Evolutionary conservation across 2,888 invertebrate genomes (phyloP), one percentile per base, ranked within the genome.

Genomic region (Ormia ochracea): DNA sequence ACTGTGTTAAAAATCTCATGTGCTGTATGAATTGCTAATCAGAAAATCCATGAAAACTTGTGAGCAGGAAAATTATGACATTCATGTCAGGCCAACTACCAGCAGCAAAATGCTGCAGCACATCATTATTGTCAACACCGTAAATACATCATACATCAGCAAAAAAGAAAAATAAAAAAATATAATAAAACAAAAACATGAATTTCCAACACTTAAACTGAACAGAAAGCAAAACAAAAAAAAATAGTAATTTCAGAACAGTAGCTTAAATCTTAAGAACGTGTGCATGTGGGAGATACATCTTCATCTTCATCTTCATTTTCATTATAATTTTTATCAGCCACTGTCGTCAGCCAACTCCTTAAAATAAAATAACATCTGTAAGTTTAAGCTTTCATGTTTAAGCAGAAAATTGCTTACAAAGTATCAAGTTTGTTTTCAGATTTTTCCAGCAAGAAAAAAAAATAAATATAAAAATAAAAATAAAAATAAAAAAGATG

Each of bases 381-480:
- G 79, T 79, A 70, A 65, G 59, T 65, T 79, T 79, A 52, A 79
- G 52, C 54, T 79, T 79, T 70, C 69, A 66, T 75, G 74, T 75
- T 66, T 4, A 43, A 33, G 4, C 28, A 23, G 12, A 59, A 26
- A 52, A 52, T n/a, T 61, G 12, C 26, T 54, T 48, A 65, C 48
- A 56, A 58, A 58, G 33, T 70, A 50, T 61, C 31, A 70, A 61
- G 61, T 72, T 72, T 41, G 31, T 63, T 63, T 31, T 19, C 9
- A 63, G 9, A 33, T 26, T 50, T 50, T 50, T 2, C 9, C 12
- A 38, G n/a, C n/a, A n/a, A n/a, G n/a, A n/a, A n/a, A n/a, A n/a
- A n/a, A n/a, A n/a, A n/a, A n/a, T n/a, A n/a, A n/a, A n/a, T n/a
- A n/a, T n/a, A n/a, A n/a, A n/a, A n/a, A n/a, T n/a, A n/a, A n/a